A percentile compares a stretch with the other conserved stretches of the same genome.
Conservation (phyloP, 2,113 vertebrate species). For the Hydrochoerus hydrochaeris region DNA sequence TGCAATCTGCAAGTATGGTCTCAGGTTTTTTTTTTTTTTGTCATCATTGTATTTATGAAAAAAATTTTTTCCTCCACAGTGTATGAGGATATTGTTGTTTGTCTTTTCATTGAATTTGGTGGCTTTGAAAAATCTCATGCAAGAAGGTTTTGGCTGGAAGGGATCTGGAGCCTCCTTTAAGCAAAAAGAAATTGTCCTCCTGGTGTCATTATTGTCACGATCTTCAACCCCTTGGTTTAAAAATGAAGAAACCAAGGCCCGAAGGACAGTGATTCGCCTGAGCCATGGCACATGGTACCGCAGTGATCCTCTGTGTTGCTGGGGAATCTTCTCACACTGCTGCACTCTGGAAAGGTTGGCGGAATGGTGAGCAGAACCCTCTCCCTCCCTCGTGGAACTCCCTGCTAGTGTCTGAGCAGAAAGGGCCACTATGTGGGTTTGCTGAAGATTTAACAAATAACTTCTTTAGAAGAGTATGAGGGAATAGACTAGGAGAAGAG, state of each 20-base stretch:
- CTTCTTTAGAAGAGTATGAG: neutral
- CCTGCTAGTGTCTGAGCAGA: neutral
- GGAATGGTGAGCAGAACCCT: neutral
- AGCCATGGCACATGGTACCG: neutral
- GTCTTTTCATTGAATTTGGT: neutral
- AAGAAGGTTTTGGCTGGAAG: neutral
- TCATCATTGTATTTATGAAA: too few species aligned
- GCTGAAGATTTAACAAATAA: neutral
- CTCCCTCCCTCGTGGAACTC: fast-evolving
- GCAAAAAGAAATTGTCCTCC: neutral
- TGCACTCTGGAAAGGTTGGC: neutral
- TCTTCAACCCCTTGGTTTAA: neutral
- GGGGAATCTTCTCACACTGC: neutral
- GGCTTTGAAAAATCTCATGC: neutral
- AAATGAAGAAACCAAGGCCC: neutral
- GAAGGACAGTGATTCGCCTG: neutral
- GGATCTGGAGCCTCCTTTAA: neutral
- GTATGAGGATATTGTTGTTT: neutral
- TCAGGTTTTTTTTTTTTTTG: neutral
- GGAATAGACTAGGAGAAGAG: neutral
- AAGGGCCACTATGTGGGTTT: neutral
- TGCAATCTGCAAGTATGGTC: neutral
- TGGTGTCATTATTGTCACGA: neutral
- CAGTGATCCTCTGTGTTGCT: neutral
- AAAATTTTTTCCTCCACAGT: too few species aligned